Conservation (phyloP, 1,140 invertebrate genomes). For the Drosophila pseudoananassae region DNA sequence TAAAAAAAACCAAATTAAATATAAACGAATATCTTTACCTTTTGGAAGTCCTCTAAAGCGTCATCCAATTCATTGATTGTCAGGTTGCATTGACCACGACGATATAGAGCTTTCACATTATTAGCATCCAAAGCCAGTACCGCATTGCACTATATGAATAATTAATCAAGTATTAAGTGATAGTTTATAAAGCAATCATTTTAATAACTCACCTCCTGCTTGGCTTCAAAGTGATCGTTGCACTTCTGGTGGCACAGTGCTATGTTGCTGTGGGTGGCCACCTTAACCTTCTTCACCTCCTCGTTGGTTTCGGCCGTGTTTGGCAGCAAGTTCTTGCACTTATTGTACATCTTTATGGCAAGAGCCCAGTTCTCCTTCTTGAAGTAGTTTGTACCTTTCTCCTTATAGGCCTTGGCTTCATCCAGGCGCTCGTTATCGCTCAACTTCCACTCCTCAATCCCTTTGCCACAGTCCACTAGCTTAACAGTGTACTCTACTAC, state of each 20-base stretch:
- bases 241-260: constrained; percentile 94
- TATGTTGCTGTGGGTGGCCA: constrained; percentile 93
- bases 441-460: constrained; percentile 92
- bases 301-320: constrained; percentile 75
- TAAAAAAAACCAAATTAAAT: neutral
- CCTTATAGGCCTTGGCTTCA: constrained; percentile 92
- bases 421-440: constrained; percentile 91
- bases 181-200: constrained; percentile 67
- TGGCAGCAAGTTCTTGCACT: constrained; percentile 86
- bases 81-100: constrained; percentile 93
- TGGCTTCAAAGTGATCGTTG: constrained; percentile 90
- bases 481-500: constrained; percentile 92
- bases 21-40: constrained; percentile 84
- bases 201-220: constrained; percentile 84
- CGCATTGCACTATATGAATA: constrained; percentile 62
- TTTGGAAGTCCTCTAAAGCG: constrained; percentile 92
- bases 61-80: constrained; percentile 90
- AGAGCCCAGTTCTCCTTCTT: constrained; percentile 91
- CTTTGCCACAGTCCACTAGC: constrained; percentile 92
- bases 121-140: constrained; percentile 87
- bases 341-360: constrained; percentile 96
- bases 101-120: constrained; percentile 96
- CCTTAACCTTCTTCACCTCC: constrained; percentile 85
- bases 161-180: neutral
- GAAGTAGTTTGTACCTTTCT: constrained; percentile 96